A percentile compares a stretch with the other conserved stretches of the same genome.
These are phyloP conservation scores for Paracentrotus lividus DNA, from an alignment of 53 echinoderm and acorn worm species.

Conservation along the genomic window DNA sequence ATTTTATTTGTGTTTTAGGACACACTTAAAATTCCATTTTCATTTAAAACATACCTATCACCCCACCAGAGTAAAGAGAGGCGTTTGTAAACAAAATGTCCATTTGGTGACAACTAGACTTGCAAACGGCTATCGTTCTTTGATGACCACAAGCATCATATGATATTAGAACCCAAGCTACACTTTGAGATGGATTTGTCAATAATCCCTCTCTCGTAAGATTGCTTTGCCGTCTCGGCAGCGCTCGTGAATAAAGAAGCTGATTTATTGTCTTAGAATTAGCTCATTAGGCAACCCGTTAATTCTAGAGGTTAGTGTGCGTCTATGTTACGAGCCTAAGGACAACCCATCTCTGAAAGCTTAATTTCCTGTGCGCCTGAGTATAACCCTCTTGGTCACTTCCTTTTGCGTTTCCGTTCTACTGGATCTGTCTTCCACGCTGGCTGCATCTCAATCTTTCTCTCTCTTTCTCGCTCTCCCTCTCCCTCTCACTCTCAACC, in stretches of 20 bases:
- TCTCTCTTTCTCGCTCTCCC: not conserved
- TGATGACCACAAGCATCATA: too few relatives aligned
- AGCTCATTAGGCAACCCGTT: not conserved
- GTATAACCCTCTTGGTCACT: constrained; percentile 67
- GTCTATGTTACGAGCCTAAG: not conserved
- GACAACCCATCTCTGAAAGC: constrained; percentile 31
- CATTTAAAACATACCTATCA: not conserved
- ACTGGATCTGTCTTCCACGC: constrained; percentile 12
- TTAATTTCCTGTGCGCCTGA: constrained; percentile 62
- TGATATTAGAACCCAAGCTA: not conserved
- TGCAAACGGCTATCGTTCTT: too few relatives aligned
- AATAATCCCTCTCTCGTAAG: not conserved
- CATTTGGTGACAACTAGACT: too few relatives aligned
- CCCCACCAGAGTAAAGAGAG: too few relatives aligned
- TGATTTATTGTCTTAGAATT: not conserved
- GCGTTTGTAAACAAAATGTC: too few relatives aligned
- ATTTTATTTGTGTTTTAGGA: not conserved
- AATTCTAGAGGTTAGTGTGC: not conserved
- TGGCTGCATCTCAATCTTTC: not conserved
- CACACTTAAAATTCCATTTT: not conserved
- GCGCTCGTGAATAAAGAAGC: constrained; percentile 2
- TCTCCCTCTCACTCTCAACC: not conserved
- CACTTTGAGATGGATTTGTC: not conserved
- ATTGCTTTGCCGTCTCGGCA: not conserved
- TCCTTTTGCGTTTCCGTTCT: constrained; percentile 53